Evolutionary conservation across 2,797 vertebrate genomes (phyloP).

Genomic region (Arnoldichthys spilopterus): DNA sequence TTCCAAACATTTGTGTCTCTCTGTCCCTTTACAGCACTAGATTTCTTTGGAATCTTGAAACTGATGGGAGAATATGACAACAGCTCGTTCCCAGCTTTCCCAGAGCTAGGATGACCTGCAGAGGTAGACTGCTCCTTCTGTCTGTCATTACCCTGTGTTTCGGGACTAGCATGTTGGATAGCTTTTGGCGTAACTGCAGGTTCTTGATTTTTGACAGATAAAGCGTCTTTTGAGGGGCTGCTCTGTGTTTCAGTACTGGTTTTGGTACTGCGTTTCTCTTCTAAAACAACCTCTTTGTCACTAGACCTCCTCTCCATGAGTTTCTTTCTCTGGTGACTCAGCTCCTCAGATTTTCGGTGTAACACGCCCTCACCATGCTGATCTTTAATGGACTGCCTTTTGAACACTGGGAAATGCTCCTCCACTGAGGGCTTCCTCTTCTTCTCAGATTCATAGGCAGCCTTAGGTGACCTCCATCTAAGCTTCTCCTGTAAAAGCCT

Average conservation of each 20-base stretch:
- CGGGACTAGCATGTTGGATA: background rate
- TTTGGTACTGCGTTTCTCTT: background rate
- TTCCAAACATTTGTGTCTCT: background rate
- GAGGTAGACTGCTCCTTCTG: conserved; percentile 31
- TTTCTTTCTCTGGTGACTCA: conserved; percentile 18
- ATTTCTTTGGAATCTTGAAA: conserved; percentile 74
- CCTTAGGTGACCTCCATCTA: conserved; percentile 10
- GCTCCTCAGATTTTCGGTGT: background rate
- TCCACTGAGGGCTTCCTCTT: conserved; percentile 35
- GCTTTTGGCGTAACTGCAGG: conserved; percentile 19
- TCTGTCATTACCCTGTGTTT: conserved; percentile 47
- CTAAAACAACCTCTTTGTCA: conserved; percentile 1
- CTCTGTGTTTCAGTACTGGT: background rate
- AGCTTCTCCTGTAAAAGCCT: conserved; percentile 17
- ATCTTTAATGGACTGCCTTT: conserved; percentile 1
- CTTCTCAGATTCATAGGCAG: background rate
- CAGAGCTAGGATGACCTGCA: background rate
- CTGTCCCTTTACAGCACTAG: background rate
- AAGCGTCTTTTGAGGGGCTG: conserved; percentile 11
- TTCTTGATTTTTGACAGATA: conserved; percentile 10
- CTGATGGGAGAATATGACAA: background rate
- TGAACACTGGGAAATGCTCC: conserved; percentile 19
- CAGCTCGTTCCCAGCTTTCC: conserved; percentile 30
- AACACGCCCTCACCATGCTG: too few relatives aligned
- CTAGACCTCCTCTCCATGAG: conserved; percentile 23